Percentiles rank a stretch among this genome's conserved stretches.
These are phyloP conservation scores for Pipa parva DNA, from an alignment of 2,113 vertebrate genomes.

Conservation along the genomic window DNA sequence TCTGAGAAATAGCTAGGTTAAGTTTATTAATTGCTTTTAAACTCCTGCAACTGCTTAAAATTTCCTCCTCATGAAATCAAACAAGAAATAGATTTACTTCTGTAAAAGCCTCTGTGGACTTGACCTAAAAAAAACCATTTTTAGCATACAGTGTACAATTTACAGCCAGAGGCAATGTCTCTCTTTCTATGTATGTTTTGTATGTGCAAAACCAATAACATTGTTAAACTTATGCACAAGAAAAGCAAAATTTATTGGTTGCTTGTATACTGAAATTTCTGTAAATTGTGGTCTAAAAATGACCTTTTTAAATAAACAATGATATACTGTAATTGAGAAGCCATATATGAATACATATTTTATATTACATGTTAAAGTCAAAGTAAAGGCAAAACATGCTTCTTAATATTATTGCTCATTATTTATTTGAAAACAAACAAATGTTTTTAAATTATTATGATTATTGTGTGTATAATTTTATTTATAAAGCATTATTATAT, in stretches of 20 bases:
- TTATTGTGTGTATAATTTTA: no score
- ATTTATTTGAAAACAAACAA: no score
- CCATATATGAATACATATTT: no score
- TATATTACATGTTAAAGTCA: no score
- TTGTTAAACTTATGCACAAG: background rate
- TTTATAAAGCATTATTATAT: no score
- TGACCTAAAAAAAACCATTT: conserved; percentile 34
- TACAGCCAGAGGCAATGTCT: conserved; percentile 21
- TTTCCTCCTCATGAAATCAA: conserved; percentile 32
- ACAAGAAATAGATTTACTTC: conserved; percentile 37
- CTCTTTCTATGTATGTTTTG: conserved; percentile 12
- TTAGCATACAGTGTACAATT: conserved; percentile 22
- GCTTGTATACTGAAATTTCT: no score
- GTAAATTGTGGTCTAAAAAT: no score
- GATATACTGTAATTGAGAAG: no score
- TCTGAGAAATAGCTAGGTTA: conserved; percentile 31
- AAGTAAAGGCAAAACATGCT: no score
- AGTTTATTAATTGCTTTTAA: conserved; percentile 42
- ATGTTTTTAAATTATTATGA: no score
- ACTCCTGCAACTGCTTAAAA: conserved; percentile 23
- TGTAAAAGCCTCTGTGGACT: conserved; percentile 21
- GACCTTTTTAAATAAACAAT: no score
- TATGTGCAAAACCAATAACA: conserved; percentile 1
- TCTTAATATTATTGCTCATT: no score
- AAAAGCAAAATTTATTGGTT: background rate